Conservation (phyloP, 2,113 vertebrate genomes). For the Todiramphus chloris region DNA sequence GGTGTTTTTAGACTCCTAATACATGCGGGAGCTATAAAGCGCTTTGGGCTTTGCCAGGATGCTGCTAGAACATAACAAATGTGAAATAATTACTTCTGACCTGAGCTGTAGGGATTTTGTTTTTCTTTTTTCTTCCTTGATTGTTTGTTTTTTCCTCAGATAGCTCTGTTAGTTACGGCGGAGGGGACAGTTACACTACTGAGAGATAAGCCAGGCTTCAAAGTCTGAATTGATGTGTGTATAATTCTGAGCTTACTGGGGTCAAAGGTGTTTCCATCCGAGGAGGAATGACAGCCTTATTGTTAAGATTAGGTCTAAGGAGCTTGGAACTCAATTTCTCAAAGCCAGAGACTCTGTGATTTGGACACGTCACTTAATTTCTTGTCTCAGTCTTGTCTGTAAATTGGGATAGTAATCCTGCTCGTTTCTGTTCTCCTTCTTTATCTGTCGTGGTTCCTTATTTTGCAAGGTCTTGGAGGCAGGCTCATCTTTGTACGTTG, state of each 20-base stretch:
- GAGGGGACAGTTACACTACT: constrained; percentile 11
- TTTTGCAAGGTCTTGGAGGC: background rate
- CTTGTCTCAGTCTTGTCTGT: background rate
- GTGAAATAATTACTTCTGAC: background rate
- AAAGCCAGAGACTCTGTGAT: background rate
- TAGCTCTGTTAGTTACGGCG: background rate
- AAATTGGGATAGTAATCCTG: background rate
- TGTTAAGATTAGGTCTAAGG: background rate
- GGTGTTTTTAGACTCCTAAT: background rate
- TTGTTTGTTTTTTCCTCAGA: background rate
- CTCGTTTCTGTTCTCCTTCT: background rate
- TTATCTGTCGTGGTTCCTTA: fast-evolving
- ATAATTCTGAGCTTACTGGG: background rate
- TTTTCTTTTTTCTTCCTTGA: background rate
- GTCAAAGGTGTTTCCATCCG: constrained; percentile 23
- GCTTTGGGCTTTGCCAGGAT: background rate
- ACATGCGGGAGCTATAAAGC: background rate
- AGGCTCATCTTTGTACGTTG: background rate
- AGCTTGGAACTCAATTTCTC: background rate
- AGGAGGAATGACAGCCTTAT: background rate
- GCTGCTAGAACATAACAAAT: background rate
- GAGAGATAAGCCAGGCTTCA: constrained; percentile 53
- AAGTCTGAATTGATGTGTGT: constrained; percentile 36
- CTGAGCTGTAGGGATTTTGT: background rate
- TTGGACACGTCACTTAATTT: background rate